A percentile compares a stretch with the other conserved stretches of the same genome.
Evolutionary conservation across 1,140 invertebrate genomes (phyloP).

Genomic region (Temnothorax nylanderi): DNA sequence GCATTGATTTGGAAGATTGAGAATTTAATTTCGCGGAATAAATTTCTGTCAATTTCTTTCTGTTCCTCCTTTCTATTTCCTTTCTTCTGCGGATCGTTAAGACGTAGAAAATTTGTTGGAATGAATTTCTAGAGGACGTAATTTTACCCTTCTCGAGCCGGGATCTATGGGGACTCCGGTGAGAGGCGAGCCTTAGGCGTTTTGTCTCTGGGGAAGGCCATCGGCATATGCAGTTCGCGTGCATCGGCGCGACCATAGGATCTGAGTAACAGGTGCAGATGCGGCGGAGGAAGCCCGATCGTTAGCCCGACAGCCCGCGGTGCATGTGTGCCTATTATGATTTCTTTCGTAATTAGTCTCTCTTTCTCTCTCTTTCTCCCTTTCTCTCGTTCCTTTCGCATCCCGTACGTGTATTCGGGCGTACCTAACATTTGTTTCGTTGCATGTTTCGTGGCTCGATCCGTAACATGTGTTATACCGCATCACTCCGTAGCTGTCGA

Average conservation of each 20-base stretch:
- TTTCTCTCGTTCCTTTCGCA: constrained; percentile 15
- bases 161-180: constrained; percentile 39
- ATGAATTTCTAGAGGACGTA: constrained; percentile 21
- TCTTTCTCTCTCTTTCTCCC: constrained; percentile 38
- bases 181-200: constrained; percentile 68
- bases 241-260: constrained; percentile 71
- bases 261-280: constrained; percentile 79
- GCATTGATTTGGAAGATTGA: not conserved
- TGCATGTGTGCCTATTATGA: constrained; percentile 79
- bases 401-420: constrained; percentile 62
- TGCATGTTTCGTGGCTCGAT: constrained; percentile 64
- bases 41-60: not conserved
- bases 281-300: constrained; percentile 78
- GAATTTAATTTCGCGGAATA: constrained; percentile 16
- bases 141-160: constrained; percentile 17
- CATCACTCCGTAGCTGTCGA: constrained; percentile 39
- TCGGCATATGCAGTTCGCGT: constrained; percentile 81
- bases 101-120: constrained; percentile 2
- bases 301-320: constrained; percentile 78
- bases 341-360: constrained; percentile 80
- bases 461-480: constrained; percentile 58
- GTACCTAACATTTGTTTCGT: constrained; percentile 77
- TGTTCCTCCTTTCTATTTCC: not conserved
- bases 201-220: constrained; percentile 75
- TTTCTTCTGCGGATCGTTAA: not conserved